phyloP scores from a whole-genome alignment of 2,797 vertebrate species.

The Tarsius wallacei region DNA sequence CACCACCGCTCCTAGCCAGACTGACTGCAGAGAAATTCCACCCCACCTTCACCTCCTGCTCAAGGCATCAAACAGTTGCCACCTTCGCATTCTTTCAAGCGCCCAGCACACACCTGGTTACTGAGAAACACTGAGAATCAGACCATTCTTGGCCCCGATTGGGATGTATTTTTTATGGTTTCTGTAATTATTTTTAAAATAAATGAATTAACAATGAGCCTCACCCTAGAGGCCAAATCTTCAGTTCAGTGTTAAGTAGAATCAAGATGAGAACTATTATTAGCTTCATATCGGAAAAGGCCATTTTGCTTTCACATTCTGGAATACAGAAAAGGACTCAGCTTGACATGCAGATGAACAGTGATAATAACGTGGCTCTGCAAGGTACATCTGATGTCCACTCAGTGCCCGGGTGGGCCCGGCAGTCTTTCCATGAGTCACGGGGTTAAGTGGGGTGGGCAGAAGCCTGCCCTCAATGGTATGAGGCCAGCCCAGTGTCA shows the following conservation, averaged over 20 bases:
- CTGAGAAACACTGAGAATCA: constrained; percentile 55
- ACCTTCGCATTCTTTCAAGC: constrained; percentile 13
- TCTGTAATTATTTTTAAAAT: constrained; percentile 86
- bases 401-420: constrained; percentile 55
- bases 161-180: constrained; percentile 77
- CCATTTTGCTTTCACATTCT: constrained; percentile 80
- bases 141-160: constrained; percentile 6
- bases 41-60: not conserved
- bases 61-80: not conserved
- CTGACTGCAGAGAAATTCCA: not conserved
- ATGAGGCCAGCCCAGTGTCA: constrained; percentile 21
- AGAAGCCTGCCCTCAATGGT: not conserved
- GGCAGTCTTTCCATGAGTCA: not conserved
- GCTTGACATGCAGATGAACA: constrained; percentile 81
- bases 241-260: constrained; percentile 82
- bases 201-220: constrained; percentile 83
- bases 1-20: not conserved
- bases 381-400: constrained; percentile 81
- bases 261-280: constrained; percentile 87
- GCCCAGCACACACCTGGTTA: constrained; percentile 67
- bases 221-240: constrained; percentile 83
- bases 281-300: constrained; percentile 84
- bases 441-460: not conserved
- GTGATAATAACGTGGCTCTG: constrained; percentile 82
- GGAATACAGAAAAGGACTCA: constrained; percentile 76